phyloP scores from a whole-genome alignment of 2,113 vertebrate species.

The Formicarius rufipectus region DNA sequence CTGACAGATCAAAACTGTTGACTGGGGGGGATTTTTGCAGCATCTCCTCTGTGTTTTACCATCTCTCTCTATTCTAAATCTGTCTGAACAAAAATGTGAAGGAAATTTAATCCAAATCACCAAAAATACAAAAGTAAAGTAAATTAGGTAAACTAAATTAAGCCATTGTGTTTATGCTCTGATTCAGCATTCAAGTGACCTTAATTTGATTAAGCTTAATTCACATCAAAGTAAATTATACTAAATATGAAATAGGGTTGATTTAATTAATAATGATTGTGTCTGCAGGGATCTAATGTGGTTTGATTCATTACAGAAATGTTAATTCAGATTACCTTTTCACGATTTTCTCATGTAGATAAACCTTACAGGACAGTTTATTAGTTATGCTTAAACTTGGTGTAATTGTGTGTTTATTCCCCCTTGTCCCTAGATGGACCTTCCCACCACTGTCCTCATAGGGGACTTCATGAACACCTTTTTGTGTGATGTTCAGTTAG shows the following conservation, averaged over 20 bases:
- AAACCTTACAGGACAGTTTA: neutral
- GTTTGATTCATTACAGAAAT: slow-evolving; percentile 48
- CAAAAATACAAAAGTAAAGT: neutral
- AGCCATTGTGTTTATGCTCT: slow-evolving; percentile 19
- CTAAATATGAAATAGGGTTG: slow-evolving; percentile 51
- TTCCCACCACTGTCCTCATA: neutral
- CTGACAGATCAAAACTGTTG: neutral
- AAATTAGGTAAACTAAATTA: slow-evolving; percentile 40
- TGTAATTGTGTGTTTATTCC: neutral
- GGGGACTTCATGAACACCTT: neutral
- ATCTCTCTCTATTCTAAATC: neutral
- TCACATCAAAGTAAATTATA: slow-evolving; percentile 47
- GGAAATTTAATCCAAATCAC: neutral
- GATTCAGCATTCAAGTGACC: slow-evolving; percentile 28
- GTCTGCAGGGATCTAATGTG: slow-evolving; percentile 51
- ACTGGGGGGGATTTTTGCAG: neutral
- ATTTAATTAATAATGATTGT: slow-evolving; percentile 60
- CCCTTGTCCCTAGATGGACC: neutral
- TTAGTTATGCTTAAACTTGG: neutral
- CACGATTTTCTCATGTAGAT: neutral
- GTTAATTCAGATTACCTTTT: slow-evolving; percentile 48
- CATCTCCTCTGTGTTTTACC: neutral
- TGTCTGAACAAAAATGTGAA: neutral
- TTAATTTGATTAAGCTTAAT: slow-evolving; percentile 57
- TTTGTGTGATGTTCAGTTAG: neutral